These are phyloP conservation scores for Callipepla squamata DNA, from an alignment of 2,113 vertebrate genomes.

Conservation along the genomic window DNA sequence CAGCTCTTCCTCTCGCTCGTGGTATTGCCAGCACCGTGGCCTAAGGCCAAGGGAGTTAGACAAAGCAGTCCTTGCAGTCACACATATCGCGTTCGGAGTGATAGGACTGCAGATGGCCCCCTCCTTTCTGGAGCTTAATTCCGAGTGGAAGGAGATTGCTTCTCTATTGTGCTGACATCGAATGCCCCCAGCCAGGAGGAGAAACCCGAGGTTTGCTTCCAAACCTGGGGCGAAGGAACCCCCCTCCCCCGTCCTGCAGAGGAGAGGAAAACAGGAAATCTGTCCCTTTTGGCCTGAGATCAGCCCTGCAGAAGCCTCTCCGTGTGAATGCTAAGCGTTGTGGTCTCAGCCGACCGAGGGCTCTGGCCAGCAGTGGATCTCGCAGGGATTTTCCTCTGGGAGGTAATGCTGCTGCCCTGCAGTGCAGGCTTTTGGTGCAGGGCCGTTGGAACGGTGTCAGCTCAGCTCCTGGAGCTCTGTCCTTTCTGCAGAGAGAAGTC, in stretches of 20 bases:
- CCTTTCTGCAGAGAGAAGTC: constrained; percentile 61
- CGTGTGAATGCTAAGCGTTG: constrained; percentile 57
- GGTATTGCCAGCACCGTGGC: constrained; percentile 80
- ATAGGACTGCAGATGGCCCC: constrained; percentile 71
- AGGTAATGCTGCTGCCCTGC: constrained; percentile 65
- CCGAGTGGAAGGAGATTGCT: constrained; percentile 25
- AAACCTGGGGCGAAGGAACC: constrained; percentile 32
- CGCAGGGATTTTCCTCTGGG: constrained; percentile 70
- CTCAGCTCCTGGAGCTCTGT: constrained; percentile 22
- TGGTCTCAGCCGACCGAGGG: constrained; percentile 52
- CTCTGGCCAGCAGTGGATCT: constrained; percentile 68
- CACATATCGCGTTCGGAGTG: constrained; percentile 69
- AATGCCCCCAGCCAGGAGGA: constrained; percentile 10
- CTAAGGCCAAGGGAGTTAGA: constrained; percentile 80
- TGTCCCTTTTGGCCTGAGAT: constrained; percentile 62
- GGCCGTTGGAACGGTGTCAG: constrained; percentile 19
- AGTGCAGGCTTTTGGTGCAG: constrained; percentile 70
- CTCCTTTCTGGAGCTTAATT: constrained; percentile 54
- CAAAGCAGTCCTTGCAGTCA: constrained; percentile 78
- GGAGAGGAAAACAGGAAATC: constrained; percentile 67
- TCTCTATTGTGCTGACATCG: constrained; percentile 30
- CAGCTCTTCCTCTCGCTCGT: constrained; percentile 78
- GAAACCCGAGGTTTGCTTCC: constrained; percentile 31
- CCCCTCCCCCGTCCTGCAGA: constrained; percentile 15
- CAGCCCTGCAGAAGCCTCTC: constrained; percentile 63